Percentiles rank a stretch among this genome's conserved stretches.
phyloP scores from a whole-genome alignment of 2,113 vertebrate genomes.

The Aphelocoma coerulescens region DNA sequence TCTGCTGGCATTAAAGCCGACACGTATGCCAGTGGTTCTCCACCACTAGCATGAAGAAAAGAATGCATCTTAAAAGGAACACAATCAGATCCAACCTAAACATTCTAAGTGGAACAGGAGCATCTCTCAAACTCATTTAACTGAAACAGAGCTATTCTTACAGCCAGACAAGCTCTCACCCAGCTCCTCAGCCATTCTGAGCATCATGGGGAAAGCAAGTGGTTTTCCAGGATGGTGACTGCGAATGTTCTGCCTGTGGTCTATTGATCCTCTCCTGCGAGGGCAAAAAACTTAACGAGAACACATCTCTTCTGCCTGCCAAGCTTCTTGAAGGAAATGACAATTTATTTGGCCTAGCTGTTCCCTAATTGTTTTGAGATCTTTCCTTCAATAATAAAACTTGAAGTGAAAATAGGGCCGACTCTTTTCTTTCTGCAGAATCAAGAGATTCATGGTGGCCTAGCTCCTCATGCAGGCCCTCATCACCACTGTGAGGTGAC shows the following conservation, averaged over 20 bases:
- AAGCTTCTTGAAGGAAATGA: neutral
- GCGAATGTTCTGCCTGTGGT: neutral
- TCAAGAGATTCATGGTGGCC: neutral
- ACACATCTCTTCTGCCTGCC: neutral
- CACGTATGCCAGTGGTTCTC: conserved; percentile 32
- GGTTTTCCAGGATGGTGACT: neutral
- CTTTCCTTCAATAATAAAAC: neutral
- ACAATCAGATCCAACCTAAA: neutral
- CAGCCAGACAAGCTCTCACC: neutral
- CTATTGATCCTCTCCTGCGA: neutral
- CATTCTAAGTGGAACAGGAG: neutral
- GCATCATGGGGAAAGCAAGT: neutral
- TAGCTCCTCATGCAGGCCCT: neutral
- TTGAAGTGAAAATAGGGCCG: neutral
- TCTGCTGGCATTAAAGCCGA: conserved; percentile 52
- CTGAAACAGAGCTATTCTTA: neutral
- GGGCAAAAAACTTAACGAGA: fast-evolving
- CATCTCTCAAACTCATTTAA: neutral
- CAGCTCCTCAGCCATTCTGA: neutral
- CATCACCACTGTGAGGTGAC: neutral
- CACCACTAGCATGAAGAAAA: neutral
- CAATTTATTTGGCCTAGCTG: neutral
- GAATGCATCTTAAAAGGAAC: conserved; percentile 11
- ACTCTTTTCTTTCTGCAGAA: neutral
- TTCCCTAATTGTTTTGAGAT: neutral